Evolutionary conservation across 2,797 vertebrate genomes (phyloP), one percentile per base, ranked within the genome.

Genomic region (Furcifer pardalis): DNA sequence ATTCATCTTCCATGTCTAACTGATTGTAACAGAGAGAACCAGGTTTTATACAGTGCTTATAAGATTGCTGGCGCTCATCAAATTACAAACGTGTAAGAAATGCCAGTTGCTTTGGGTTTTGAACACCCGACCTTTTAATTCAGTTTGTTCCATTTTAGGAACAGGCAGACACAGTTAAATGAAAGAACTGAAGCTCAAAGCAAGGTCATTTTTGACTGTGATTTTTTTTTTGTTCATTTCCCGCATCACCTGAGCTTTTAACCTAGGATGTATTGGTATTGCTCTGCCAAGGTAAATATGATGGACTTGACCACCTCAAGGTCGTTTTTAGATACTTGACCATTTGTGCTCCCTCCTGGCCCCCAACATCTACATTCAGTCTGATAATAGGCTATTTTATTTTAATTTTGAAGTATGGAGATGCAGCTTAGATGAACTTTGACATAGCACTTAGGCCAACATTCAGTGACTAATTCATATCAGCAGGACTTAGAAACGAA

Each of bases 361-460:
- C 88, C 52, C 17, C 52, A 56, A 19, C 91, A 65, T 49, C 85
- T 86, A 44, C 86, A 84, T 88, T 84, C 91, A 89, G 82, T 91
- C 90, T 81, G 84, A 94, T 80, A 92, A 93, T 93, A 78, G 85
- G 68, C 89, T 92, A 89, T 87, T 83, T 89, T n/a, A n/a, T n/a
- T 82, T 91, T 92, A 94, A 92, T 94, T 94, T 93, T 92, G 81
- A 87, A 92, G 84, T 88, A 91, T 90, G 89, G 87, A 95, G 92
- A 94, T 92, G 87, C 94, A 94, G 92, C 89, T 93, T 94, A 93
- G 94, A 93, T 93, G 95, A 94, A 95, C 93, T 90, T 94, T 95
- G 94, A 94, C 89, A 90, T 89, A 92, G 87, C 84, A 87, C 82
- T 95, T 89, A 88, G 86, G 82, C 63, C 91, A 90, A 89, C 92